A percentile compares a stretch with the other conserved stretches of the same genome.
Conservation (phyloP, 2,888 invertebrate genomes). For the Boloria euphrosyne region DNA sequence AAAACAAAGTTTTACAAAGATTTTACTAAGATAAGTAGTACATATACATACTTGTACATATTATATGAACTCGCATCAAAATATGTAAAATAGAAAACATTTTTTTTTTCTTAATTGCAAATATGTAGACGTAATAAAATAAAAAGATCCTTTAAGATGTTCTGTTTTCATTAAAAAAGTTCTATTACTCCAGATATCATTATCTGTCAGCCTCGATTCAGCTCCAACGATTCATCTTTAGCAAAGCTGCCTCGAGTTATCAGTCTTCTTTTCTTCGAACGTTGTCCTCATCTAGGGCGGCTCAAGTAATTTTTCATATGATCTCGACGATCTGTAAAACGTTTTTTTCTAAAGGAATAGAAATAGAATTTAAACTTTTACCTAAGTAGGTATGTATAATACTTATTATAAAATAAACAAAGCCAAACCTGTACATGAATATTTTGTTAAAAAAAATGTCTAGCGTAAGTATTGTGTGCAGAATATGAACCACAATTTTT, state of each 20-base stretch:
- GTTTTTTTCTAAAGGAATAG: background rate
- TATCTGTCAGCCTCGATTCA: constrained; percentile 13
- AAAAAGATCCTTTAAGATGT: background rate
- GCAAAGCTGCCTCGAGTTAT: constrained; percentile 10
- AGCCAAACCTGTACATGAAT: too few relatives aligned
- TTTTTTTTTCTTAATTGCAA: too few relatives aligned
- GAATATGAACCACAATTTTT: too few relatives aligned
- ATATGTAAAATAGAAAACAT: too few relatives aligned
- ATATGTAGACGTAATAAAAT: too few relatives aligned
- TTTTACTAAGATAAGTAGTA: too few relatives aligned
- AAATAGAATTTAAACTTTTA: background rate
- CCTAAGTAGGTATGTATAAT: background rate
- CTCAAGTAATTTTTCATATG: constrained; percentile 19
- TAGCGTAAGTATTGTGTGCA: too few relatives aligned
- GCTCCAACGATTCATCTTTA: constrained; percentile 19
- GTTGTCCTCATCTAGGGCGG: constrained; percentile 18
- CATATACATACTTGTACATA: too few relatives aligned
- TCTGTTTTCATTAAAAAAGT: background rate
- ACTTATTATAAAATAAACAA: background rate
- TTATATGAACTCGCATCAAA: too few relatives aligned
- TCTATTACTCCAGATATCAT: background rate
- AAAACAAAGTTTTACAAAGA: too few relatives aligned
- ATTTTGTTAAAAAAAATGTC: too few relatives aligned
- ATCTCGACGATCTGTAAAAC: constrained; percentile 15
- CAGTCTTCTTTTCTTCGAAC: constrained; percentile 13